Conservation (phyloP, 1,140 invertebrate genomes). For the Piezodorus guildinii region DNA sequence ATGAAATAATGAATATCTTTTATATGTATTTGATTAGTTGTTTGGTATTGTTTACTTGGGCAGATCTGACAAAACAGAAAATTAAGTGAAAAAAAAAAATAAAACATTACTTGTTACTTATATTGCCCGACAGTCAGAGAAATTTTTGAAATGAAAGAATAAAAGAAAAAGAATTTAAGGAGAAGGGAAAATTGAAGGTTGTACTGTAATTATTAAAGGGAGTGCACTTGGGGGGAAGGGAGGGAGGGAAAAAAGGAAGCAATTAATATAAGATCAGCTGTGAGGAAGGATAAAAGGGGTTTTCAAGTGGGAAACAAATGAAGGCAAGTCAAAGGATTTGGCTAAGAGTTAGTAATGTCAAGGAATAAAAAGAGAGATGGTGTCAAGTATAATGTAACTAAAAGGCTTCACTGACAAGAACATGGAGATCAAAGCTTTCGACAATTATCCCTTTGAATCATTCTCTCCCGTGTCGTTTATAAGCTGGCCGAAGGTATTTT, state of each 20-base stretch:
- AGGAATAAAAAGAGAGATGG: background rate
- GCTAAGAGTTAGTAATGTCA: conserved; percentile 5
- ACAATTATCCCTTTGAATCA: background rate
- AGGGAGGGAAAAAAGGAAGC: background rate
- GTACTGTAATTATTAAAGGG: background rate
- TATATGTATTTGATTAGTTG: too few relatives aligned
- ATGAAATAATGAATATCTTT: too few relatives aligned
- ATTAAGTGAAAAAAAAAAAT: too few relatives aligned
- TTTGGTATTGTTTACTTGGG: too few relatives aligned
- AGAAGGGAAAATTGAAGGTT: conserved; percentile 3
- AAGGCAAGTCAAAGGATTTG: conserved; percentile 7
- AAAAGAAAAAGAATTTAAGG: background rate
- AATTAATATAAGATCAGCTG: conserved; percentile 9
- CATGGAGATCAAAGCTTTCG: background rate
- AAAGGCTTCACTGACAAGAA: conserved; percentile 6
- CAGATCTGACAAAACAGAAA: too few relatives aligned
- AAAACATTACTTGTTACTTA: too few relatives aligned
- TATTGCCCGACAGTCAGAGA: too few relatives aligned
- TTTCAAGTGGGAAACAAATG: conserved; percentile 3
- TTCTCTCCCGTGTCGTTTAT: background rate
- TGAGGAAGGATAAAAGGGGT: conserved; percentile 3
- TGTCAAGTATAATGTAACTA: conserved; percentile 7
- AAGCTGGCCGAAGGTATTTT: background rate
- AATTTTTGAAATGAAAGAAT: background rate
- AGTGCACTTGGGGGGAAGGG: background rate